Percentiles rank a stretch among this genome's conserved stretches.
phyloP scores from a whole-genome alignment of 2,888 invertebrate species.

The Caenorhabditis parvicauda region DNA sequence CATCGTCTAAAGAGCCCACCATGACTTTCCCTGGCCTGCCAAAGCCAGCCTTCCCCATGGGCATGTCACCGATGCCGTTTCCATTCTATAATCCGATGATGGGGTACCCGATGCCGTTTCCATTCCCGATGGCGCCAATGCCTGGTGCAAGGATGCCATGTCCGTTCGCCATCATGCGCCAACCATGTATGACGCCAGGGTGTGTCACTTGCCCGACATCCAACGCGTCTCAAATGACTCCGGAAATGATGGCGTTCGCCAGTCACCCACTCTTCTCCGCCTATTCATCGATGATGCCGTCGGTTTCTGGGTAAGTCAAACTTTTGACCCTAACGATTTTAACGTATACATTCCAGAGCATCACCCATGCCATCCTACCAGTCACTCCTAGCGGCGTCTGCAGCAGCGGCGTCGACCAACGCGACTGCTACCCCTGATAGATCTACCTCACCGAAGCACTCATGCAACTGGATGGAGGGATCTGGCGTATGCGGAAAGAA shows the following conservation, averaged over 20 bases:
- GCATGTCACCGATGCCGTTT: constrained; percentile 20
- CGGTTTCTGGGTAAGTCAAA: constrained; percentile 8
- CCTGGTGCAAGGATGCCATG: constrained; percentile 19
- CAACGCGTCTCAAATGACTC: constrained; percentile 1
- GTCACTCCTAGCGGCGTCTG: constrained; percentile 15
- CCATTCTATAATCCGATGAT: constrained; percentile 37
- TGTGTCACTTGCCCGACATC: constrained; percentile 29
- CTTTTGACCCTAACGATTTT: not conserved
- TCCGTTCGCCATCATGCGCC: constrained; percentile 31
- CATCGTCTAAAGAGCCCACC: constrained; percentile 17
- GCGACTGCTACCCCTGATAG: constrained; percentile 9
- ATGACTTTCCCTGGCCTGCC: constrained; percentile 20
- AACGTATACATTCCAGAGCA: constrained; percentile 15
- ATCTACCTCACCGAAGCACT: constrained; percentile 62
- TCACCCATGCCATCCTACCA: constrained; percentile 22
- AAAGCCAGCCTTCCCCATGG: constrained; percentile 22
- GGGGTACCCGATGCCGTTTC: constrained; percentile 30
- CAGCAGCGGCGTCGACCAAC: constrained; percentile 3
- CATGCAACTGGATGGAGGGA: constrained; percentile 87
- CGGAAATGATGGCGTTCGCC: constrained; percentile 23
- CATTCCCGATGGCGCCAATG: constrained; percentile 21
- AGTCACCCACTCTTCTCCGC: constrained; percentile 18
- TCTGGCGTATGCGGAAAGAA: constrained; percentile 87
- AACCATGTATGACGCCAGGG: constrained; percentile 31
- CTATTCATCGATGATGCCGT: constrained; percentile 22